These are phyloP conservation scores for Conomelus anceps DNA, from an alignment of 2,888 invertebrate species.

Conservation along the genomic window DNA sequence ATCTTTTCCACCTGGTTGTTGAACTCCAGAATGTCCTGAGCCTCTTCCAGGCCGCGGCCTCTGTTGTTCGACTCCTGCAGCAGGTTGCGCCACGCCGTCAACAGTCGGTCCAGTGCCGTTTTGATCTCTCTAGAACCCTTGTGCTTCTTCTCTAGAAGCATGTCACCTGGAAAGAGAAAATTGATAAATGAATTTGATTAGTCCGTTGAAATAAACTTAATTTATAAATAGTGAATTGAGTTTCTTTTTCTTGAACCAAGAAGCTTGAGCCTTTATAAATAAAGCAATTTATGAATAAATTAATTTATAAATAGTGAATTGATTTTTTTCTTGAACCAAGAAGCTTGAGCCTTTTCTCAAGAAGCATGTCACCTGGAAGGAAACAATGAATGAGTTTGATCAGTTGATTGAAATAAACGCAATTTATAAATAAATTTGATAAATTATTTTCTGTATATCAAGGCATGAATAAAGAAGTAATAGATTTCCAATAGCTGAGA, in stretches of 20 bases:
- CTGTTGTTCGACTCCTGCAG: slow-evolving; percentile 61
- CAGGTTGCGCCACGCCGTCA: slow-evolving; percentile 67
- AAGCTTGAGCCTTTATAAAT: too few relatives aligned
- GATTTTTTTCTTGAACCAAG: too few relatives aligned
- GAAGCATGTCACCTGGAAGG: too few relatives aligned
- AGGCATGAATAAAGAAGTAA: too few relatives aligned
- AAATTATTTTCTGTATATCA: too few relatives aligned
- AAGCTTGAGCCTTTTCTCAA: too few relatives aligned
- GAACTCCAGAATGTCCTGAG: slow-evolving; percentile 94
- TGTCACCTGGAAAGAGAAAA: slow-evolving; percentile 48
- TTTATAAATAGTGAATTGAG: too few relatives aligned
- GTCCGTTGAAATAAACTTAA: background rate
- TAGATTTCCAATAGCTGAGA: too few relatives aligned
- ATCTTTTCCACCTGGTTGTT: slow-evolving; percentile 94
- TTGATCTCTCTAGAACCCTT: slow-evolving; percentile 62
- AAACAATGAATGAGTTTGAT: too few relatives aligned
- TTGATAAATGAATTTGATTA: slow-evolving; percentile 10
- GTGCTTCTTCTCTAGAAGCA: slow-evolving; percentile 62
- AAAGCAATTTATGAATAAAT: background rate
- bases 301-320: background rate
- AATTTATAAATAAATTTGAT: too few relatives aligned
- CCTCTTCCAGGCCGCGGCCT: slow-evolving; percentile 88
- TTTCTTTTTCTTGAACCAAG: too few relatives aligned
- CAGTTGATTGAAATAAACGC: too few relatives aligned
- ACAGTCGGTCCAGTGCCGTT: slow-evolving; percentile 60